Base-by-base conservation (phyloP, 1,140 invertebrate species). In the Branchinecta lynchi region DNA sequence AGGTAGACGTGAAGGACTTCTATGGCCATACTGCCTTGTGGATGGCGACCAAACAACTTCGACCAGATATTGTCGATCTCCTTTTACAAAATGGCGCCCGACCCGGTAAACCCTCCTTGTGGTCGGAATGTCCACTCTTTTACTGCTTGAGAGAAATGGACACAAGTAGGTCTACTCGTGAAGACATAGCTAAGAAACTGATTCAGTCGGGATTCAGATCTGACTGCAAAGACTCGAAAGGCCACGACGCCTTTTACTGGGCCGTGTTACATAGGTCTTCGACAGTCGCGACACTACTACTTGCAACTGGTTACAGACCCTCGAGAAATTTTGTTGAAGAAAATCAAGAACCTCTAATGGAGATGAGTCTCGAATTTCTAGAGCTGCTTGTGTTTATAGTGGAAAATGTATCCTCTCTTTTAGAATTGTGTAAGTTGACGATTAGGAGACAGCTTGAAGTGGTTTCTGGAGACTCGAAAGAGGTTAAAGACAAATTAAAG, bases 21-120 rank as follows among this genome's bases (percentile, higher is more conserved):
- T 70, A 70, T 21, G 70, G 70, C 0, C 70, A 68, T 21, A 70
- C 70, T n/a, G 65, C 70, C 12, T 21, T 70, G 44, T 70, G 70
- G 70, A 45, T 45, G 15, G 66, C 70, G 12, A 3, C 12, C 6
- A 60, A 60, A 20, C 51, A 60, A 15, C 17, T 60, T 12, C 1
- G 17, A 12, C 1, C 17, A 15, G 51, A 60, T 15, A 6, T 60
- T 6, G 17, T 60, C 17, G 51, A 60, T 60, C 17, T 60, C 12
- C 51, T 60, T 60, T 20, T 60, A 15, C 12, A 60, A 60, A 60
- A 60, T 60, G 51, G 51, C 12, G 51, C 51, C 12, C 12, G 51
- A 12, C 51, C 51, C 17, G 17, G 51, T 15, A 60, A 12, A 15
- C 51, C 51, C 17, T 60, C 51, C 1, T 20, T 60, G 12, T 60